Base-by-base conservation (phyloP, 2,888 invertebrate genomes). In the Marronus borbonicus region DNA sequence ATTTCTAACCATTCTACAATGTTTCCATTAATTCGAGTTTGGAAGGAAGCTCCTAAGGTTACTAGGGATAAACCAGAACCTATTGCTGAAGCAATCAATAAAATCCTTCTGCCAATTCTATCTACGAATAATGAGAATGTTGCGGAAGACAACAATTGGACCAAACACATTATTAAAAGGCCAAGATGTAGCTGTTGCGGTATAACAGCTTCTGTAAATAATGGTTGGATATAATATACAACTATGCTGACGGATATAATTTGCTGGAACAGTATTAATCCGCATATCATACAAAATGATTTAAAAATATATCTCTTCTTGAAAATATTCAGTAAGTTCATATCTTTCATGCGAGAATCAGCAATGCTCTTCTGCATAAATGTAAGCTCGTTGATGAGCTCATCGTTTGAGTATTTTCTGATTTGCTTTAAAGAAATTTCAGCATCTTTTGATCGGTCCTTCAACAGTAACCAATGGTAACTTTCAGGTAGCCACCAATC, bases 401-500 rank as follows among this genome's bases (percentile, higher is more conserved):
- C 92, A 0, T 90, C 88, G 1, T 88, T 86, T 0, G 91, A 90
- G 78, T 91, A 90, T 0, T 93, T 92, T 0, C 96, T 91, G 14
- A 97, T 89, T 81, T 90, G 92, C 74, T 91, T 89, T 80, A 97
- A 87, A 14, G 94, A 90, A 0, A 89, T 87, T 0, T 92, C 87
- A 0, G 96, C 96, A 0, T 93, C 91, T 0, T 90, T 88, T 0
- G 86, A 87, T 74, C 90, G 87, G 20, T 92, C 91, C 86, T 92
- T 91, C 36, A 88, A 88, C 1, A 94, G 87, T 52, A 92, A 89
- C 83, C 91, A 94, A 77, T 93, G 92, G 0, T 97, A 96, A 0
- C 95, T 93, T 84, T 97, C 96, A 0, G 96, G 96, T 91, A 95
- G 93, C 81, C 93, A 92, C 85, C 92, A 90, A 86, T 94, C 92